Evolutionary conservation across 2,888 invertebrate species (phyloP).

Genomic region (Eudemis profundana): DNA sequence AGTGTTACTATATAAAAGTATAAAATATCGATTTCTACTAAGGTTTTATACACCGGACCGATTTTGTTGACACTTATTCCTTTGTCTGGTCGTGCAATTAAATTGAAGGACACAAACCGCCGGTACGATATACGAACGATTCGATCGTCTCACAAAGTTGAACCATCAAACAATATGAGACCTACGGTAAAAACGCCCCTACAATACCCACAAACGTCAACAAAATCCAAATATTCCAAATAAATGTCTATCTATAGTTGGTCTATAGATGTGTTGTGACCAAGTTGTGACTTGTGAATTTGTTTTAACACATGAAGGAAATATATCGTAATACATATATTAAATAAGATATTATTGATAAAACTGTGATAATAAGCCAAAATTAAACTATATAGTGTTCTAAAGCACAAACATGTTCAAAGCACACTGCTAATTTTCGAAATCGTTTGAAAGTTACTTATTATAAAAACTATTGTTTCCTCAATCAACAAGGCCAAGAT

Average conservation of each 20-base stretch:
- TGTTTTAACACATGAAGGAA: background rate
- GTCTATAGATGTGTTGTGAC: background rate
- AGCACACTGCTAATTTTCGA: background rate
- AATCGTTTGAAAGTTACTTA: background rate
- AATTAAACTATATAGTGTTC: background rate
- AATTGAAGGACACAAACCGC: too few species aligned
- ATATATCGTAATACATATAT: background rate
- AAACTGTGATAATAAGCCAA: slow-evolving; percentile 23
- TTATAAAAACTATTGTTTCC: background rate
- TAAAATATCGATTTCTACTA: slow-evolving; percentile 2
- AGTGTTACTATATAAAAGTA: slow-evolving; percentile 15
- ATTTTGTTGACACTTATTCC: too few species aligned
- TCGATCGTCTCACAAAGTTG: too few species aligned
- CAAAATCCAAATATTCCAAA: too few species aligned
- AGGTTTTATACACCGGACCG: too few species aligned
- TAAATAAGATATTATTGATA: background rate
- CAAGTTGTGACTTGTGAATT: background rate
- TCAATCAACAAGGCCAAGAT: slow-evolving; percentile 15
- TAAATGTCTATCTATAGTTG: too few species aligned
- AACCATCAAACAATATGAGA: too few species aligned
- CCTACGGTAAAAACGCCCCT: too few species aligned
- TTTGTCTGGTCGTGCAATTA: too few species aligned
- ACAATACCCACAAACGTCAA: too few species aligned
- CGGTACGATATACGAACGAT: too few species aligned
- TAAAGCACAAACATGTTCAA: too few species aligned